Evolutionary conservation across 2,113 vertebrate species (phyloP), one percentile per base, ranked within the genome.

Genomic region (Rhipidura dahli): DNA sequence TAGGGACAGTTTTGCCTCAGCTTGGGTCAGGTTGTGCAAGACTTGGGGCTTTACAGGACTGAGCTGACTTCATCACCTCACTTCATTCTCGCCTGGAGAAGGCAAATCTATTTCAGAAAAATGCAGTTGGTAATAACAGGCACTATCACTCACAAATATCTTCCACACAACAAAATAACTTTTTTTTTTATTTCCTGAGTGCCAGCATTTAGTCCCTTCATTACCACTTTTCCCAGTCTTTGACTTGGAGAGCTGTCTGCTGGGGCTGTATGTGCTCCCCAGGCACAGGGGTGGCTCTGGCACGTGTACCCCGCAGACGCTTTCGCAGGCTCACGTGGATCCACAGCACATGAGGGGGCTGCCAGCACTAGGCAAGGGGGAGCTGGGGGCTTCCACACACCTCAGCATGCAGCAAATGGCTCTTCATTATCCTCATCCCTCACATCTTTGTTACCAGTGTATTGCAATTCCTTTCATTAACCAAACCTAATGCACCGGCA

Each of bases 61-160:
- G 5, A 94, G 40, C 76, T 75, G 69, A 89, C 91, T 97, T 83
- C 66, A 80, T 49, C 15, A 7, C 69, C 40, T 90, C 87, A 60
- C 82, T 96, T 96, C 75, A 30, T 96, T 87, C 66, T 70, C 14
- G 13, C 91, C 77, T 69, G 73, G 60, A 91, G 77, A 94, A 95
- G 44, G 77, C 87, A 95, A 87, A 87, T 87, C 68, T 92, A 68
- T 93, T 95, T 93, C 80, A 71, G 89, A 92, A 93, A 88, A 94
- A 72, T 1, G 4, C 80, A 51, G 72, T 71, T 87, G 69, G 70
- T 79, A 91, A 73, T 90, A 96, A 57, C 61, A 88, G 63, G 33
- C 75, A 81, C 57, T 15, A 71, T 66, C 40, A 2, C 65, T 91
- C 51, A 4, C 82, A 78, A 87, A 57, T 82, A 65, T 53, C 68